Base-by-base conservation (phyloP, 1,140 invertebrate genomes). In the Drosophila pandora region DNA sequence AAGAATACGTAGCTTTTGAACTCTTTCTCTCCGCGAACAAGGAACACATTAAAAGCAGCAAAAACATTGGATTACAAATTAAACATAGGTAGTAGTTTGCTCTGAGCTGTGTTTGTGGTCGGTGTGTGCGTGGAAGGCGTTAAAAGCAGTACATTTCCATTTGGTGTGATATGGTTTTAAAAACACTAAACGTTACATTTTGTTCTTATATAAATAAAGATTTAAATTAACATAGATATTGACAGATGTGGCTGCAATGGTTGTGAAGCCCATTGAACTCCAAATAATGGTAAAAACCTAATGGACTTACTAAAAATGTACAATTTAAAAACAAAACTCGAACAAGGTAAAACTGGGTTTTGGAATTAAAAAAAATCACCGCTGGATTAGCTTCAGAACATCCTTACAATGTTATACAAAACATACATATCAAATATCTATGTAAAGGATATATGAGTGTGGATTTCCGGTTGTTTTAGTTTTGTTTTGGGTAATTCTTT, bases 1-100 rank as follows among this genome's bases (percentile, higher is more conserved):
- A 41, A 23, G 21, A 23, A 22, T 22, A 10, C n/a, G 43, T 23
- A 21, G 9, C 21, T 23, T 47, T 13, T 13, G 17, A 10, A 43
- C 30, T 34, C 30, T 53, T n/a, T 49, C 28, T 60, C 30, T 37
- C 39, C 30, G 22, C 32, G 48, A 60, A 48, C 30, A 68, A 69
- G 59, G 50, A 74, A 74, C 70, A 64, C 70, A 69, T 53, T 13
- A 22, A 47, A 67, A 67, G 64, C 39, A 47, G 43, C 17, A 4
- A 3, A 22, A 57, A 49, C 50, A 49, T 43, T 69, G 21, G 21
- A 39, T 57, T 67, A 64, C 21, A 68, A 57, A 37, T 37, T 32
- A 68, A 47, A 22, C 0, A 9, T 22, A 12, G 21, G 21, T 47
- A 21, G 17, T 58, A 54, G 34, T 34, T 34, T 62, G 61, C 43